These are phyloP conservation scores for Hetaerina americana DNA, from an alignment of 1,140 invertebrate species.

Conservation along the genomic window DNA sequence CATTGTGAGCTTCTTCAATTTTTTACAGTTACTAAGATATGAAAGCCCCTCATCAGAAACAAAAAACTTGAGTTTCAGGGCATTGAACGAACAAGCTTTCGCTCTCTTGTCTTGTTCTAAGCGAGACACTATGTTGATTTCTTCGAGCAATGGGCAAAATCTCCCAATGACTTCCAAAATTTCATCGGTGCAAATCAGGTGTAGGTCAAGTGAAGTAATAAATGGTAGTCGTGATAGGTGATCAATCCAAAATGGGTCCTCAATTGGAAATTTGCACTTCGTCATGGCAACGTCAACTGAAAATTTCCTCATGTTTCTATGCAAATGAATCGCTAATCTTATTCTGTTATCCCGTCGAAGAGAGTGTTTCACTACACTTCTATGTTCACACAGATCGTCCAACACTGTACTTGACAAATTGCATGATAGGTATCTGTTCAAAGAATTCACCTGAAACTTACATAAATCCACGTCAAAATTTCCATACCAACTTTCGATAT, in stretches of 20 bases:
- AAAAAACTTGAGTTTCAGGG: conserved; percentile 22
- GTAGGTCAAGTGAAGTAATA: not conserved
- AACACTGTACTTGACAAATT: not conserved
- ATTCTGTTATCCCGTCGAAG: not conserved
- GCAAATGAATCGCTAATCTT: not conserved
- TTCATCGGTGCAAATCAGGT: conserved; percentile 28
- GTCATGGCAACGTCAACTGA: not conserved
- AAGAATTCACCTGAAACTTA: not conserved
- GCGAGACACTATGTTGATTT: conserved; percentile 36
- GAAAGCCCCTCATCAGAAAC: conserved; percentile 18
- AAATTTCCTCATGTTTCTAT: not conserved
- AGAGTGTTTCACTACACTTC: not conserved
- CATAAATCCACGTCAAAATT: not conserved
- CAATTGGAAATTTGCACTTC: not conserved
- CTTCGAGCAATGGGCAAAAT: conserved; percentile 31
- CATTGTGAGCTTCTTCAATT: conserved; percentile 15
- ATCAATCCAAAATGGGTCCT: not conserved
- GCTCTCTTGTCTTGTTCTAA: conserved; percentile 16
- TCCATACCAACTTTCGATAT: not conserved
- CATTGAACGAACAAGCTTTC: conserved; percentile 28
- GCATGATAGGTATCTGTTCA: not conserved
- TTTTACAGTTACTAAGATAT: conserved; percentile 14
- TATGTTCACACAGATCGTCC: not conserved
- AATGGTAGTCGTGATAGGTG: not conserved
- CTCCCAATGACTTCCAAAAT: conserved; percentile 34